Conservation (phyloP, 23 tunicate species). For the Diplosoma virens region DNA sequence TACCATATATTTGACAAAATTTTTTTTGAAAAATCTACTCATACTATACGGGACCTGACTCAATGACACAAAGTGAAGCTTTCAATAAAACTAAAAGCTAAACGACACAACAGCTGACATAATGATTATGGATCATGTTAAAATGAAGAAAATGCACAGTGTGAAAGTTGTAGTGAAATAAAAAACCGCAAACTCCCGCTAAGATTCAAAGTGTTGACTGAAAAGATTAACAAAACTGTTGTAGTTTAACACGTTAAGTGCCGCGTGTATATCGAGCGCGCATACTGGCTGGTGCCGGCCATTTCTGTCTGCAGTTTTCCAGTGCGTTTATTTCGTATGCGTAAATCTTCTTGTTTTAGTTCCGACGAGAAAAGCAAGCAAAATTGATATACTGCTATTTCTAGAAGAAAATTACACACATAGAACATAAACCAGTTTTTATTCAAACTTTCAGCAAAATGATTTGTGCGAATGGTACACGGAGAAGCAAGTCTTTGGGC, state of each 20-base stretch:
- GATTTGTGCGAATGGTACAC: not conserved
- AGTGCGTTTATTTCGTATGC: constrained; percentile 31
- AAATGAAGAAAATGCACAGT: no score
- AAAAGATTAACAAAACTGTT: no score
- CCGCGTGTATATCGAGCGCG: constrained; percentile 32
- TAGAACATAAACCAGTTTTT: not conserved
- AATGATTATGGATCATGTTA: no score
- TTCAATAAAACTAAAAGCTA: no score
- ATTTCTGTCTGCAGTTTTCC: constrained; percentile 28
- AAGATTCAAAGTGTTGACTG: no score
- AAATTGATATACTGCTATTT: not conserved
- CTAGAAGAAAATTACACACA: constrained; percentile 11
- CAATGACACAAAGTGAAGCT: no score
- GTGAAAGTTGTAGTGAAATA: no score
- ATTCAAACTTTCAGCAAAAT: constrained; percentile 17
- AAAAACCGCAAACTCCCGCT: no score
- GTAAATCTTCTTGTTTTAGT: constrained; percentile 31
- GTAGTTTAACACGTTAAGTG: constrained; percentile 27
- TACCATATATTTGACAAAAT: no score
- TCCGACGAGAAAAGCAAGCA: constrained; percentile 16
- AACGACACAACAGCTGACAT: no score
- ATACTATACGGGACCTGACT: no score
- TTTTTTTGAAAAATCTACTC: no score
- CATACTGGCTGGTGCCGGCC: constrained; percentile 38
- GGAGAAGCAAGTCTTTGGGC: constrained; percentile 1